phyloP scores from a whole-genome alignment of 2,113 vertebrate genomes.

The Cacatua alba region DNA sequence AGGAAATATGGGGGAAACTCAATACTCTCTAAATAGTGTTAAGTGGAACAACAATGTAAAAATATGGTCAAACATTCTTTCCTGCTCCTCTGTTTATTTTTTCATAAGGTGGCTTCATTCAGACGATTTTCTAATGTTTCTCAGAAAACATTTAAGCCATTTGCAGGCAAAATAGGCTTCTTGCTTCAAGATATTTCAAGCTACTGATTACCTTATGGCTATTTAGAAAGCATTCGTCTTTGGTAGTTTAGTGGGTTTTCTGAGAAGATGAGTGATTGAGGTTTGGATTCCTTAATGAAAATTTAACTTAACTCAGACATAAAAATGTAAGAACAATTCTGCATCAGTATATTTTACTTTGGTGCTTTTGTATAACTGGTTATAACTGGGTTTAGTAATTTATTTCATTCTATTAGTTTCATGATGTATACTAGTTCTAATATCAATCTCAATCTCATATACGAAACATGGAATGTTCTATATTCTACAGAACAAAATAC shows the following conservation, averaged over 20 bases:
- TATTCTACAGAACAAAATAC: background rate
- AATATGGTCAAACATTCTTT: background rate
- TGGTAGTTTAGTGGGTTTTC: background rate
- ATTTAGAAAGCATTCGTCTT: background rate
- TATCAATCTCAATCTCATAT: background rate
- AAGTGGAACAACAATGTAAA: background rate
- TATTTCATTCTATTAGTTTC: background rate
- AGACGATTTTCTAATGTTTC: background rate
- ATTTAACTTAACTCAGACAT: background rate
- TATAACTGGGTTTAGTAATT: background rate
- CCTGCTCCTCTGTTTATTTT: rapidly evolving
- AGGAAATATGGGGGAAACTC: background rate
- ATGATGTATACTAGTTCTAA: background rate
- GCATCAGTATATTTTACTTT: background rate
- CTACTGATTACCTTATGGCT: background rate
- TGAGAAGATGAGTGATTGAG: background rate
- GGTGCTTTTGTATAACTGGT: background rate
- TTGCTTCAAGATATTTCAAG: background rate
- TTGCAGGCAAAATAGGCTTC: background rate
- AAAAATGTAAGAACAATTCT: background rate
- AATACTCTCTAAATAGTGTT: background rate
- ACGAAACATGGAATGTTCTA: background rate
- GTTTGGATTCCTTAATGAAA: background rate
- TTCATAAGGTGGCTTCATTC: background rate
- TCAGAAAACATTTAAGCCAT: background rate